Percentiles rank a stretch among this genome's conserved stretches.
Conservation (phyloP, 1,140 invertebrate genomes). For the Calycopis cecrops region DNA sequence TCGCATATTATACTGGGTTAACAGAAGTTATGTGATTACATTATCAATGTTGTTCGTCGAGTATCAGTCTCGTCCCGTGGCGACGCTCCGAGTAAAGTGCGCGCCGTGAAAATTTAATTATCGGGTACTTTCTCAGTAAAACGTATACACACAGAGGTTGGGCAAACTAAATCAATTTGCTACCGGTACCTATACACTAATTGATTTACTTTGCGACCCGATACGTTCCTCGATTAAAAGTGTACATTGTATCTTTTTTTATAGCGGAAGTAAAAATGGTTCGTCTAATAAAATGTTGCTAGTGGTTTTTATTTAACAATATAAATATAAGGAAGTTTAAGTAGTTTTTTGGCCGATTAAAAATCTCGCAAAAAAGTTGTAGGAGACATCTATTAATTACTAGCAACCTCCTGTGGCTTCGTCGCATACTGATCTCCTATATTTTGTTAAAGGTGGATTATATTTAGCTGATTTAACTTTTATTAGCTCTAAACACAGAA, state of each 20-base stretch:
- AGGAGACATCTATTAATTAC: no score
- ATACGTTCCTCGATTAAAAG: conserved; percentile 62
- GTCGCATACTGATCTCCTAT: no score
- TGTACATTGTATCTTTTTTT: background rate
- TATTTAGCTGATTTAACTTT: no score
- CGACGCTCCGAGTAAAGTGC: background rate
- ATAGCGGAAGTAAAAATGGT: no score
- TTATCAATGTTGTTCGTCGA: conserved; percentile 4
- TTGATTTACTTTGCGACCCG: conserved; percentile 66
- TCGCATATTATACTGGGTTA: background rate
- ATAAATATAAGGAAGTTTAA: conserved; percentile 3
- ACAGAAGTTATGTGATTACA: background rate
- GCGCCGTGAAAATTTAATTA: conserved; percentile 18
- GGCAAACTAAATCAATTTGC: conserved; percentile 60
- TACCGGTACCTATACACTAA: conserved; percentile 43
- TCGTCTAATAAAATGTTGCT: no score
- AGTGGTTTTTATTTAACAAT: background rate
- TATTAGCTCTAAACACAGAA: no score
- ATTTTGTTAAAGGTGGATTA: no score
- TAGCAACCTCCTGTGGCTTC: no score
- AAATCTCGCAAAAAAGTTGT: no score
- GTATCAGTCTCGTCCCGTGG: background rate
- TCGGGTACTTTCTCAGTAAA: conserved; percentile 21
- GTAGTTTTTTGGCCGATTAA: no score
- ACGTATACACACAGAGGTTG: conserved; percentile 37